Evolutionary conservation across 2,888 invertebrate genomes (phyloP).

Genomic region (Scaptomyza tumidula): DNA sequence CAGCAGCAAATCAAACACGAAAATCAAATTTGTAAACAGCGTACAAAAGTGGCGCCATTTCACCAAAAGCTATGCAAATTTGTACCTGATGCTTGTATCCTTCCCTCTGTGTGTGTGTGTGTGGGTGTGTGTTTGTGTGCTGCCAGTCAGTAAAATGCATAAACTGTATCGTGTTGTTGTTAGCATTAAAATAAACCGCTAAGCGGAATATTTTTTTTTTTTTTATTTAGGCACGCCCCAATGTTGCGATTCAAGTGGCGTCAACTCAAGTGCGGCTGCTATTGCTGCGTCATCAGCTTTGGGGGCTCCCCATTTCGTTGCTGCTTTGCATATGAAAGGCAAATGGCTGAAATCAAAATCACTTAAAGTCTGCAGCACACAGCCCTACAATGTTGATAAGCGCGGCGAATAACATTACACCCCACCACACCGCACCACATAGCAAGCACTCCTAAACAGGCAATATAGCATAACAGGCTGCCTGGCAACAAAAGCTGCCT

Average conservation of each 20-base stretch:
- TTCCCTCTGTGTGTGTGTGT: not conserved
- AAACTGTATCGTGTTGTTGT: constrained; percentile 39
- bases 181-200: constrained; percentile 82
- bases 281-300: constrained; percentile 59
- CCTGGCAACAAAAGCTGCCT: constrained; percentile 48
- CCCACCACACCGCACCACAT: too few species aligned
- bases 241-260: constrained; percentile 39
- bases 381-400: constrained; percentile 62
- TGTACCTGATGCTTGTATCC: constrained; percentile 43
- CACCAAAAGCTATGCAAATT: constrained; percentile 48
- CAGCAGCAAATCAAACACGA: constrained; percentile 76
- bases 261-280: constrained; percentile 47
- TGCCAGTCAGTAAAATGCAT: constrained; percentile 43
- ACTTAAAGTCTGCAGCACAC: constrained; percentile 51
- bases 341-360: constrained; percentile 69
- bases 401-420: constrained; percentile 30
- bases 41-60: constrained; percentile 66
- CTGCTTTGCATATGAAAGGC: constrained; percentile 79
- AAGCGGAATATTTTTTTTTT: constrained; percentile 69
- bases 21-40: constrained; percentile 81
- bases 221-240: constrained; percentile 64
- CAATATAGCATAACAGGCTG: constrained; percentile 11
- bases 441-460: not conserved
- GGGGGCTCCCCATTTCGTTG: not conserved
- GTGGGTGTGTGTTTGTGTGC: constrained; percentile 6